Conservation (phyloP, 2,888 invertebrate genomes). For the Danaus chrysippus region DNA sequence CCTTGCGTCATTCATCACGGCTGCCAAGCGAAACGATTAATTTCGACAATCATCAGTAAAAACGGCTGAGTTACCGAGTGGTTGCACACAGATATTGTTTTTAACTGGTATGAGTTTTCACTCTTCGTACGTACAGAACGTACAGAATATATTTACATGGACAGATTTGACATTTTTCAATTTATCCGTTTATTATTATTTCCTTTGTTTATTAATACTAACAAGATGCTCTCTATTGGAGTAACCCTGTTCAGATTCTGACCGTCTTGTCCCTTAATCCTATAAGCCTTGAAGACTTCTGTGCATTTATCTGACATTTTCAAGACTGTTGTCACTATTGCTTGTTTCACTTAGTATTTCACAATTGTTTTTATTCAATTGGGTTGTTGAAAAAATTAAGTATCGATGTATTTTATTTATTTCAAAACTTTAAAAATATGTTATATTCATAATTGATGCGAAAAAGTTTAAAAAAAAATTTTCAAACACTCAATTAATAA, state of each 20-base stretch:
- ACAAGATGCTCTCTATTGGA: background rate
- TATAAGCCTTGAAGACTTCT: slow-evolving; percentile 19
- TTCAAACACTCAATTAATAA: no score
- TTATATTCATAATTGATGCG: no score
- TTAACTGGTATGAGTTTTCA: slow-evolving; percentile 21
- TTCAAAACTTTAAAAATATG: no score
- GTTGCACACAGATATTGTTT: slow-evolving; percentile 33
- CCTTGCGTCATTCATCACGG: slow-evolving; percentile 73
- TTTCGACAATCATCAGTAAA: slow-evolving; percentile 66
- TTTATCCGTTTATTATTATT: no score
- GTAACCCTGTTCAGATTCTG: slow-evolving; percentile 2
- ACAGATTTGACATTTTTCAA: no score
- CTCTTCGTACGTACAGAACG: slow-evolving; percentile 5
- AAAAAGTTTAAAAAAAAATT: no score
- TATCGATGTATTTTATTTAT: no score
- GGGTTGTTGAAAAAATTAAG: no score
- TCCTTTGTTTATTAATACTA: background rate
- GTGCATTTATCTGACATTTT: slow-evolving; percentile 20
- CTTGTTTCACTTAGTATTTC: background rate
- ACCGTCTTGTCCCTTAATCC: slow-evolving; percentile 13
- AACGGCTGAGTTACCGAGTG: slow-evolving; percentile 48
- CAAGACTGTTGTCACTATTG: slow-evolving; percentile 9
- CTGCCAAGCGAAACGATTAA: slow-evolving; percentile 57
- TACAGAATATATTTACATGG: slow-evolving; percentile 11
- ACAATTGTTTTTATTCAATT: background rate